Base-by-base conservation (phyloP, 2,113 vertebrate genomes). In the Podarcis muralis region DNA sequence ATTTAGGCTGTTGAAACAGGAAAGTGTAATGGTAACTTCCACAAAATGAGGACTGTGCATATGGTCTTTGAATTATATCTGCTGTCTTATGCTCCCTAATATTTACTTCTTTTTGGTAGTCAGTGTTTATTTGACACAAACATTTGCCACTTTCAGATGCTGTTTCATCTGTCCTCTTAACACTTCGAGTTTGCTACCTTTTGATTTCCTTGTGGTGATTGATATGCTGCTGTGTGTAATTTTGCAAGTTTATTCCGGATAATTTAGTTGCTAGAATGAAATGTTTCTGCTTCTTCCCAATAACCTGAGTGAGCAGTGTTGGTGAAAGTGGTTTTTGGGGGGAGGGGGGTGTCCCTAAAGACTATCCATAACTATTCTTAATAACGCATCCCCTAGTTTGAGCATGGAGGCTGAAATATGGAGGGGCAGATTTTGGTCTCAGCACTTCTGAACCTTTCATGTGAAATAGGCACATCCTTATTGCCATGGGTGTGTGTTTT, bases 401-500 rank as follows among this genome's bases (percentile, higher is more conserved):
- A 48, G 40, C n/a, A 62, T 25, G 15, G 30, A 37, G 3, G 12
- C 35, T 66, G 75, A 68, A 25, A 69, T 32, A 40, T 57, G 43
- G 62, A 27, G 71, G n/a, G 2, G 30, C 48, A 23, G 8, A 40
- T 13, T 86, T 43, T 32, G n/a, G 6, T 81, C 30, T 0, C 23
- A 32, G 1, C 18, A 75, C 77, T 65, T n/a, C 57, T 62, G 6
- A 48, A 0, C 22, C 23, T 7, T 37, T 0, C 11, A 23, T 90
- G 65, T 35, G 53, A 62, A 72, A 11, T 0, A 25, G 35, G 30
- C 12, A 6, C 32, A 32, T 35, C 15, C 69, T 4, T 15, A 40
- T 48, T 0, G 0, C 32, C 5, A 4, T 62, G 32, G 65, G 6
- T 83, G 23, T 66, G 27, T 76, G 69, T 48, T 59, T 1, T 80